Conservation (phyloP, 2,797 vertebrate genomes). For the Sebastes oblongus region DNA sequence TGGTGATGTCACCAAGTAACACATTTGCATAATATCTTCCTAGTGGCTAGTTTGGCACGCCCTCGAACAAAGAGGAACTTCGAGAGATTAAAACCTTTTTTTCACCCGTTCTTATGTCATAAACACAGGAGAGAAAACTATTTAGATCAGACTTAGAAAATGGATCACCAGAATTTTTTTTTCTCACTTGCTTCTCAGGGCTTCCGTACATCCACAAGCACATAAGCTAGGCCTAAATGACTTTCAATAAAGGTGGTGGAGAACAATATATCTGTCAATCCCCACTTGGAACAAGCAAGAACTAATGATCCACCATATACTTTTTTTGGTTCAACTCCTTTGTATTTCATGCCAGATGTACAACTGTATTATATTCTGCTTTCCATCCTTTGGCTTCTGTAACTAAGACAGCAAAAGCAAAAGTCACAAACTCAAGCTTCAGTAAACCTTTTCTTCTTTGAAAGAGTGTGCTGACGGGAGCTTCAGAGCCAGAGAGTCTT, state of each 20-base stretch:
- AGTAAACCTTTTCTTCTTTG: neutral
- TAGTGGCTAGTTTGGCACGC: no score
- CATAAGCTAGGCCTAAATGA: neutral
- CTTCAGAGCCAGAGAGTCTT: slow-evolving; percentile 8
- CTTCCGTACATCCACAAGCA: neutral
- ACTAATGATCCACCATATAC: neutral
- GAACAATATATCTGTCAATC: neutral
- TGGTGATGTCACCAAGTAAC: no score
- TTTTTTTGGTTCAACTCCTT: neutral
- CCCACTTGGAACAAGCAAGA: neutral
- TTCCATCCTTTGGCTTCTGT: neutral
- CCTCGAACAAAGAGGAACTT: neutral
- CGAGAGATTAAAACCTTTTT: neutral
- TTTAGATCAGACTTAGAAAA: no score
- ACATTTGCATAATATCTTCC: no score
- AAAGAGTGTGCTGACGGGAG: slow-evolving; percentile 12
- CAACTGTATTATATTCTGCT: neutral
- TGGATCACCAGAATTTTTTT: no score
- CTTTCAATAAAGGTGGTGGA: neutral
- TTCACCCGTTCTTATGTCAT: neutral
- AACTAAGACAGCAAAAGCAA: slow-evolving; percentile 8
- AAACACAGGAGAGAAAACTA: no score
- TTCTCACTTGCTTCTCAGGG: no score
- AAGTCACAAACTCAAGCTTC: slow-evolving; percentile 14
- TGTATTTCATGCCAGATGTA: neutral